Evolutionary conservation across 2,113 vertebrate species (phyloP).

Genomic region (Brachyistius frenatus): DNA sequence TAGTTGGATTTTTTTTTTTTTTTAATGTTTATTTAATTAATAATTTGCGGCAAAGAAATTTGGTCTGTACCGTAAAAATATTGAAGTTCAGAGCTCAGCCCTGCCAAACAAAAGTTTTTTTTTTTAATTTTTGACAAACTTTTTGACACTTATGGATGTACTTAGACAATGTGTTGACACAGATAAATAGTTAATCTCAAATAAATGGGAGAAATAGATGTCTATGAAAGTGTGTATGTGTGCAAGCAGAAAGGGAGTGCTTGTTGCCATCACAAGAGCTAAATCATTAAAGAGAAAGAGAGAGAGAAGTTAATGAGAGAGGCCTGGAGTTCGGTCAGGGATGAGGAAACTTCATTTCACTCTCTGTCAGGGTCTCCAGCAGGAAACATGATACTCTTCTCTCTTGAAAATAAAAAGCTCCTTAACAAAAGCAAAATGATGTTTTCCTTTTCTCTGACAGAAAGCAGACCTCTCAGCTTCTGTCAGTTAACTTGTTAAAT

Average conservation of each 20-base stretch:
- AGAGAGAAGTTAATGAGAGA: constrained; percentile 67
- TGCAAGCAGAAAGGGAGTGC: not conserved
- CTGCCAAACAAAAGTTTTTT: no score
- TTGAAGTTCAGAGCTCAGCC: no score
- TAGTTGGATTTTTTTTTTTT: no score
- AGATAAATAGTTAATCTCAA: constrained; percentile 24
- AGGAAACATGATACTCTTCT: constrained; percentile 57
- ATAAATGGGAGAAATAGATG: constrained; percentile 25
- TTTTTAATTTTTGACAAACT: not conserved
- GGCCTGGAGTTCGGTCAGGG: constrained; percentile 57
- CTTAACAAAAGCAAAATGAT: constrained; percentile 60
- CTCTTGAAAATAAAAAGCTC: constrained; percentile 56
- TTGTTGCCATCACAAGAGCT: constrained; percentile 39
- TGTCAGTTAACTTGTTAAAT: constrained; percentile 69
- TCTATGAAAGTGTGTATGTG: not conserved
- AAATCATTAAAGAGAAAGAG: constrained; percentile 48
- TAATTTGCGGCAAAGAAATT: no score
- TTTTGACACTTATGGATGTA: not conserved
- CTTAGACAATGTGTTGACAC: not conserved
- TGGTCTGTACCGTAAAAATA: no score
- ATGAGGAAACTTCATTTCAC: constrained; percentile 65
- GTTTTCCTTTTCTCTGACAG: constrained; percentile 55
- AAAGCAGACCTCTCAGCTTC: constrained; percentile 49
- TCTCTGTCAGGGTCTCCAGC: constrained; percentile 47
- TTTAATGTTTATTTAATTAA: no score